A percentile compares a stretch with the other conserved stretches of the same genome.
These are phyloP conservation scores for Rhizomys pruinosus DNA, from an alignment of 2,113 vertebrate genomes.

Conservation along the genomic window DNA sequence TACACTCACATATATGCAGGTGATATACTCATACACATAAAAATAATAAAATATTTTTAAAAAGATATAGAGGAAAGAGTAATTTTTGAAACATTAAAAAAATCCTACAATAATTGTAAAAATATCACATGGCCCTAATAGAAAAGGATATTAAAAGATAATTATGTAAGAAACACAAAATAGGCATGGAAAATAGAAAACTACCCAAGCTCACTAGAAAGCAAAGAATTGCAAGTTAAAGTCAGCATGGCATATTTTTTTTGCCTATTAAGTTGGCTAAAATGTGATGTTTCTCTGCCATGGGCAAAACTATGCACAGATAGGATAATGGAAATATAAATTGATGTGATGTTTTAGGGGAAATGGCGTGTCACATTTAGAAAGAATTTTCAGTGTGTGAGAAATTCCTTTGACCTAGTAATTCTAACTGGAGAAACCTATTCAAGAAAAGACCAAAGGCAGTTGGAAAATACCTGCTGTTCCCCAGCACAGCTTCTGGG, in stretches of 20 bases:
- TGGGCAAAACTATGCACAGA: background rate
- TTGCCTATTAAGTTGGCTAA: conserved; percentile 17
- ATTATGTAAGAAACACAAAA: background rate
- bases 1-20: too few species aligned
- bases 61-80: background rate
- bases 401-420: background rate
- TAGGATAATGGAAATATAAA: conserved; percentile 41
- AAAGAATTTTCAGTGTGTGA: background rate
- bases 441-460: conserved; percentile 15
- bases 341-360: background rate
- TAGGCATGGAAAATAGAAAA: background rate
- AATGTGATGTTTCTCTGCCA: background rate
- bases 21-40: too few species aligned
- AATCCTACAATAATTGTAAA: background rate
- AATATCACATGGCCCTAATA: background rate
- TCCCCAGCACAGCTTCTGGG: background rate
- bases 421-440: background rate
- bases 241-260: background rate
- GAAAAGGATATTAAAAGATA: background rate
- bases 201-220: background rate
- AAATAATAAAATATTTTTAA: too few species aligned
- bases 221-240: conserved; percentile 21
- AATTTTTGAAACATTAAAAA: background rate
- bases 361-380: conserved; percentile 17
- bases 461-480: background rate